Percentiles rank a stretch among this genome's conserved stretches.
Conservation (phyloP, 1,140 invertebrate genomes). For the Dendrolimus punctatus region DNA sequence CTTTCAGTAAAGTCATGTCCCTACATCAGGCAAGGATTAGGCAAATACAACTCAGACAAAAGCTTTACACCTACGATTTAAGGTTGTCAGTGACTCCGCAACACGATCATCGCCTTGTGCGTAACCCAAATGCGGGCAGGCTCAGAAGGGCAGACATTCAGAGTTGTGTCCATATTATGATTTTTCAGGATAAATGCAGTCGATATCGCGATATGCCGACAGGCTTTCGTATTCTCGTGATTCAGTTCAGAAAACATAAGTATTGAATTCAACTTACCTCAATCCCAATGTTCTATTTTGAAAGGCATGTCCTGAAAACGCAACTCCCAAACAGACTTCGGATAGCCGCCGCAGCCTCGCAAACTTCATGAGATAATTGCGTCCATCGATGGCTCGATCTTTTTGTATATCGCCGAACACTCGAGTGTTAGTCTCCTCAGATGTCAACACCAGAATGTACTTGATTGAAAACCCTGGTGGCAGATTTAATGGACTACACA, state of each 20-base stretch:
- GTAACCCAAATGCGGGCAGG: too few species aligned
- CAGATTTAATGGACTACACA: not conserved
- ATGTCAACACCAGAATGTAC: constrained; percentile 53
- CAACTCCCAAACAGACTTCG: constrained; percentile 56
- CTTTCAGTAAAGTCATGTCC: too few species aligned
- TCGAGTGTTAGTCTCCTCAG: constrained; percentile 41
- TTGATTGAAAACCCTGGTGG: constrained; percentile 50
- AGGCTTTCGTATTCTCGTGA: too few species aligned
- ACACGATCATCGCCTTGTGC: too few species aligned
- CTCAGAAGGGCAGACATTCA: too few species aligned
- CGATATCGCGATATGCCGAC: too few species aligned
- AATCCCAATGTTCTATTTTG: constrained; percentile 53
- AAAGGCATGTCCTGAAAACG: constrained; percentile 56
- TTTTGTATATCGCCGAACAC: constrained; percentile 43
- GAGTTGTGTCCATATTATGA: too few species aligned
- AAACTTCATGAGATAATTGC: constrained; percentile 46
- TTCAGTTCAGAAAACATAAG: not conserved
- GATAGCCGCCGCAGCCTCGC: constrained; percentile 44
- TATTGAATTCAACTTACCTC: constrained; percentile 30
- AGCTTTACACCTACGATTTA: too few species aligned
- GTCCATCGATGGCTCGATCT: constrained; percentile 34
- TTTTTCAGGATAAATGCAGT: too few species aligned
- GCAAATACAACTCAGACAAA: too few species aligned
- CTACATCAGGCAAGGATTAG: too few species aligned
- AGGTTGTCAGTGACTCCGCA: too few species aligned